Conservation (phyloP, 2,888 invertebrate species). For the Vandiemenella viatica region DNA sequence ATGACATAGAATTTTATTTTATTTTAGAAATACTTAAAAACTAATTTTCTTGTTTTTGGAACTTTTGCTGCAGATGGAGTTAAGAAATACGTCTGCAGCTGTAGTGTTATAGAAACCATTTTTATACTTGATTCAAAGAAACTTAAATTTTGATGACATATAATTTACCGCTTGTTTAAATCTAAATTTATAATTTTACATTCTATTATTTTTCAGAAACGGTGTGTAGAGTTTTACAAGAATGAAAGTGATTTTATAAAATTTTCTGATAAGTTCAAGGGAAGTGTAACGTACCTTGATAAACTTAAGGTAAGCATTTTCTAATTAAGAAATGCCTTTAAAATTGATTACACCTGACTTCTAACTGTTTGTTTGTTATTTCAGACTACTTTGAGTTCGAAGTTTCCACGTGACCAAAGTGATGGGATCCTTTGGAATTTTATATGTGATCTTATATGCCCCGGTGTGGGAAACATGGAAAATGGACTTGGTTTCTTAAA, state of each 20-base stretch:
- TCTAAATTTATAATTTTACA: too few species aligned
- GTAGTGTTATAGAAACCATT: too few species aligned
- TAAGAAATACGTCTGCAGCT: too few species aligned
- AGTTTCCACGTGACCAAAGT: constrained; percentile 66
- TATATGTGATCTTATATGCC: constrained; percentile 58
- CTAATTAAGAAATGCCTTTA: not conserved
- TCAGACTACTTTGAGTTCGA: constrained; percentile 54
- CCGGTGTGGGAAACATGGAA: constrained; percentile 43
- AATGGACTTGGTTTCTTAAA: constrained; percentile 6
- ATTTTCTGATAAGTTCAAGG: constrained; percentile 51
- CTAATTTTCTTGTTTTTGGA: too few species aligned
- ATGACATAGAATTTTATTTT: too few species aligned
- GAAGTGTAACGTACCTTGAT: constrained; percentile 63
- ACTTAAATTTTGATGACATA: too few species aligned
- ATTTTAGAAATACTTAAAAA: too few species aligned
- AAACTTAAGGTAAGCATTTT: constrained; percentile 47
- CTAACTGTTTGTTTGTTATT: constrained; percentile 8
- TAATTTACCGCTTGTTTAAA: too few species aligned
- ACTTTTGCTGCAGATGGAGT: too few species aligned
- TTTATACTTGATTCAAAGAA: too few species aligned
- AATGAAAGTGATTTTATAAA: constrained; percentile 49
- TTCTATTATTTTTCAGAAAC: constrained; percentile 34
- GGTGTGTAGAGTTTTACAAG: constrained; percentile 70
- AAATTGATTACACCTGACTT: not conserved
- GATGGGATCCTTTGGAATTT: constrained; percentile 66